Evolutionary conservation across 1,140 invertebrate genomes (phyloP).

Genomic region (Lanistes nyassanus): DNA sequence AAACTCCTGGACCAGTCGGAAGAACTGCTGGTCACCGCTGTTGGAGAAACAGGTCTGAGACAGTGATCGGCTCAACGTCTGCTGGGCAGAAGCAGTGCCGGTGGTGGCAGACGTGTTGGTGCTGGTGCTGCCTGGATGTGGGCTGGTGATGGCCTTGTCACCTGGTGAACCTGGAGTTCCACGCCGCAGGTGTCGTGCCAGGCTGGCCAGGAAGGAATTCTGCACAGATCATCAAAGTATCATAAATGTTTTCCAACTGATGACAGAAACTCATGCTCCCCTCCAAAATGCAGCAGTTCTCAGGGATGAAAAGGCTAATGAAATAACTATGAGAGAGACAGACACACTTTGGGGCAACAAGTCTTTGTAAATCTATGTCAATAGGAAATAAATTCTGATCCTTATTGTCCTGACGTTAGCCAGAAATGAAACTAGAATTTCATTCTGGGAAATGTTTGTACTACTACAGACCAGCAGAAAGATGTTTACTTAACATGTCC

Average conservation of each 20-base stretch:
- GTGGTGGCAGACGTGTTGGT: constrained; percentile 7
- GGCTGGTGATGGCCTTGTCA: constrained; percentile 26
- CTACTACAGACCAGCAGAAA: too few species aligned
- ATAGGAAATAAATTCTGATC: too few species aligned
- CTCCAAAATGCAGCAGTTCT: too few species aligned
- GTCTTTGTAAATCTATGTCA: too few species aligned
- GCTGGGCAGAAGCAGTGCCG: background rate
- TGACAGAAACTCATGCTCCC: too few species aligned
- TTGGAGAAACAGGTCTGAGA: constrained; percentile 41
- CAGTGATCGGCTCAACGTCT: constrained; percentile 34
- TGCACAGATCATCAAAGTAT: constrained; percentile 37
- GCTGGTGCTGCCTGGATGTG: constrained; percentile 6
- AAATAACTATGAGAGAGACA: too few species aligned
- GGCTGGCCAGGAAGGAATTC: constrained; percentile 50
- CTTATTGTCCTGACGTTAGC: too few species aligned
- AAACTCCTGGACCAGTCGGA: constrained; percentile 46
- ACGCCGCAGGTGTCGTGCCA: constrained; percentile 46
- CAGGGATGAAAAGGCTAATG: too few species aligned
- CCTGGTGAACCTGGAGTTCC: constrained; percentile 35
- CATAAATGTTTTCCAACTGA: too few species aligned
- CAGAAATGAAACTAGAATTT: too few species aligned
- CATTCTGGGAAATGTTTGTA: too few species aligned
- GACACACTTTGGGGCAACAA: too few species aligned
- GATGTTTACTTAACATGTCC: background rate
- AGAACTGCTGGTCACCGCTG: constrained; percentile 42